Evolutionary conservation across 2,888 invertebrate genomes (phyloP).

Genomic region (Scaptomyza parva): DNA sequence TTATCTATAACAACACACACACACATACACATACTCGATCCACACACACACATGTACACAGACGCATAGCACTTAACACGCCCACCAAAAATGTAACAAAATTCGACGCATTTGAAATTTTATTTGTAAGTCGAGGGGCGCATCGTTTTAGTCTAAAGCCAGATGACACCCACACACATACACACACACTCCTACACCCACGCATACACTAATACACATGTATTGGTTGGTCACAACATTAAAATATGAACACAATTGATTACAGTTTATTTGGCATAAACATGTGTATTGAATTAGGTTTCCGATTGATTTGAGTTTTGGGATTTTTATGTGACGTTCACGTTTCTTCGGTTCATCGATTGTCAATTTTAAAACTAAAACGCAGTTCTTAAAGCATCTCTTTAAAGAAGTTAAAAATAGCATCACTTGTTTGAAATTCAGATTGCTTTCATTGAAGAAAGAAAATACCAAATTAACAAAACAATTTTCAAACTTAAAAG

Average conservation of each 20-base stretch:
- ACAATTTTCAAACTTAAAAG: background rate
- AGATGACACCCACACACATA: constrained; percentile 7
- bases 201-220: background rate
- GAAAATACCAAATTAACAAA: background rate
- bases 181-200: background rate
- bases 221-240: constrained; percentile 24
- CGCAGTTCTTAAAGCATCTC: no score
- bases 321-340: background rate
- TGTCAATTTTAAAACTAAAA: background rate
- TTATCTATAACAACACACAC: constrained; percentile 43
- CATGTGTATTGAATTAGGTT: constrained; percentile 36
- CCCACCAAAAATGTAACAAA: constrained; percentile 23
- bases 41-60: constrained; percentile 1
- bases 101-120: constrained; percentile 38
- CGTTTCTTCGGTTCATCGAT: background rate
- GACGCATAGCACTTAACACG: constrained; percentile 39
- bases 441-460: background rate
- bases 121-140: constrained; percentile 19
- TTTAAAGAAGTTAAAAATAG: no score
- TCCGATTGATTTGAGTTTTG: constrained; percentile 34
- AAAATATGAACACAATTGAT: constrained; percentile 29
- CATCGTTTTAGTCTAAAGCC: constrained; percentile 27
- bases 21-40: constrained; percentile 19
- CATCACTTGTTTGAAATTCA: no score
- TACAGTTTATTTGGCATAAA: constrained; percentile 33